These are phyloP conservation scores for Aphelenchoides avenae DNA, from an alignment of 1,140 invertebrate genomes.

Conservation along the genomic window DNA sequence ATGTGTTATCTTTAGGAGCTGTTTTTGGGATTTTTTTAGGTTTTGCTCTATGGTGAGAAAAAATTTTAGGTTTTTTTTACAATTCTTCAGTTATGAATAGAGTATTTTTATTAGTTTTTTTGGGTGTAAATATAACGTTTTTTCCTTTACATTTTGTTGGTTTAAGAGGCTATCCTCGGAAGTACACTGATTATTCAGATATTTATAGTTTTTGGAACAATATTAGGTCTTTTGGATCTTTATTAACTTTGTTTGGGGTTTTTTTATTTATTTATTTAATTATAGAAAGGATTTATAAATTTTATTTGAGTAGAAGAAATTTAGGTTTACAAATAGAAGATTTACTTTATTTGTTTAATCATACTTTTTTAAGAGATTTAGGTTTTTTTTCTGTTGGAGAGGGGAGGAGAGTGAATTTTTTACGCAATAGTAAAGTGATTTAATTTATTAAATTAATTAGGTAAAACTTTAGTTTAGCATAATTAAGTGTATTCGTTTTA, in stretches of 20 bases:
- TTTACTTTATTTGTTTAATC: neutral
- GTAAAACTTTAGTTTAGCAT: neutral
- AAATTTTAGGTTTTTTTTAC: slow-evolving; percentile 66
- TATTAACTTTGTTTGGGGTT: neutral
- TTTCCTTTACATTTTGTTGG: slow-evolving; percentile 74
- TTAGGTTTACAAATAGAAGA: neutral
- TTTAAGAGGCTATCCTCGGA: slow-evolving; percentile 70
- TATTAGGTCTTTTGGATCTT: neutral
- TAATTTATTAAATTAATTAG: neutral
- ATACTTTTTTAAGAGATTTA: neutral
- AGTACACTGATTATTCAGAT: slow-evolving; percentile 70
- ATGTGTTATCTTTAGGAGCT: slow-evolving; percentile 61
- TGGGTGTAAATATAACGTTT: slow-evolving; percentile 72
- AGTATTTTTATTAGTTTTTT: slow-evolving; percentile 66
- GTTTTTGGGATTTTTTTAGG: slow-evolving; percentile 71
- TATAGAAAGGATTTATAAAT: slow-evolving; percentile 4
- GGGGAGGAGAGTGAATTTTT: slow-evolving; percentile 4
- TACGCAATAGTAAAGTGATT: neutral
- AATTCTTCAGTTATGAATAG: slow-evolving; percentile 61
- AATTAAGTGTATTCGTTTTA: neutral
- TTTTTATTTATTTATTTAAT: slow-evolving; percentile 6
- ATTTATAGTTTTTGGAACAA: neutral
- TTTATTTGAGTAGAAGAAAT: neutral
- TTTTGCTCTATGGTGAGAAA: slow-evolving; percentile 68
- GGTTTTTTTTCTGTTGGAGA: neutral